Conservation (phyloP, 92 coral and sea anemone genomes). For the Nematostella vectensis region DNA sequence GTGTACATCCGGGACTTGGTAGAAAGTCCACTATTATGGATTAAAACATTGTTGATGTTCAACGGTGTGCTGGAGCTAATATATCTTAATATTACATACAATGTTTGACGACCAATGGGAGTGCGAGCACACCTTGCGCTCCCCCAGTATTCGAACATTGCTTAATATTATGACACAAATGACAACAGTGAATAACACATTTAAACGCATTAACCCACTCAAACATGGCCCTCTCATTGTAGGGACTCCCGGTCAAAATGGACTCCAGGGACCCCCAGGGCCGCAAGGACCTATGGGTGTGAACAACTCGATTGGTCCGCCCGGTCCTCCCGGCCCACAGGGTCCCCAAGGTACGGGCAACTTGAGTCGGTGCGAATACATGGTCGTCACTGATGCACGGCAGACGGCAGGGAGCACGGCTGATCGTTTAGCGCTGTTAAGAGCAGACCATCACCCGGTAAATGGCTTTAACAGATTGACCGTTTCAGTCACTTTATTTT, state of each 20-base stretch:
- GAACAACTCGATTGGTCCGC: constrained; percentile 16
- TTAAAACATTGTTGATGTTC: too few relatives aligned
- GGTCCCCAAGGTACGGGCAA: constrained; percentile 23
- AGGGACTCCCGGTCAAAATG: constrained; percentile 29
- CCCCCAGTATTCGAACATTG: too few relatives aligned
- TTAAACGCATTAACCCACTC: too few relatives aligned
- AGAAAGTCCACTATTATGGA: too few relatives aligned
- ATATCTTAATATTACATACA: too few relatives aligned
- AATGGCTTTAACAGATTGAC: background rate
- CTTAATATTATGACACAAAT: too few relatives aligned
- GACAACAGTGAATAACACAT: too few relatives aligned
- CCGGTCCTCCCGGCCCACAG: constrained; percentile 27
- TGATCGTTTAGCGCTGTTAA: constrained; percentile 12
- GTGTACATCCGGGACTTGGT: too few relatives aligned
- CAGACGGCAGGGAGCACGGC: constrained; percentile 64
- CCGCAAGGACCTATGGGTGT: constrained; percentile 15
- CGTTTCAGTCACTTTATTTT: too few relatives aligned
- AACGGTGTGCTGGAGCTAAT: too few relatives aligned
- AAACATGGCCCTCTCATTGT: background rate
- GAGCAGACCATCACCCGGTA: constrained; percentile 31
- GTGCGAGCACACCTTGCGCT: too few relatives aligned
- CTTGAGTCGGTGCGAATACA: constrained; percentile 8
- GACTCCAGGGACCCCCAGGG: constrained; percentile 24
- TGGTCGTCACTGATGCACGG: constrained; percentile 17
- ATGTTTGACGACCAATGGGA: too few relatives aligned